Conservation (phyloP, 1,140 invertebrate species). For the Chrysomallon squamiferum region DNA sequence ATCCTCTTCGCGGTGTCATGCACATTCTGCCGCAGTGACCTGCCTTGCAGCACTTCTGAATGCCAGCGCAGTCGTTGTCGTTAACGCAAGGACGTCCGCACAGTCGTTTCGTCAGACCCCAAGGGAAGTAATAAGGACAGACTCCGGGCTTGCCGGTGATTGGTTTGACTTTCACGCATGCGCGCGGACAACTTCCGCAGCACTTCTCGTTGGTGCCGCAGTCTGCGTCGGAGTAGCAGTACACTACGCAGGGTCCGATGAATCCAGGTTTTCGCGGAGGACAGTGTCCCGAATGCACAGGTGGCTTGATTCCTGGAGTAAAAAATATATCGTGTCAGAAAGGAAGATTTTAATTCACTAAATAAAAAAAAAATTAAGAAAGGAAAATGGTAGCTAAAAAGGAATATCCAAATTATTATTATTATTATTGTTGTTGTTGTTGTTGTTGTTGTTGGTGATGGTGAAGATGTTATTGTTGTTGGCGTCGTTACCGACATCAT, state of each 20-base stretch:
- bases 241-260: not conserved
- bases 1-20: too few species aligned
- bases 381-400: not conserved
- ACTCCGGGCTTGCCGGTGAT: not conserved
- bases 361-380: not conserved
- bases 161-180: not conserved
- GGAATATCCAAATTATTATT: too few species aligned
- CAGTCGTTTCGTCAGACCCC: not conserved
- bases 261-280: not conserved
- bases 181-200: not conserved
- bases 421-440: too few species aligned
- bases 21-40: too few species aligned
- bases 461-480: too few species aligned
- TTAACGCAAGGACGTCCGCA: not conserved
- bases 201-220: not conserved
- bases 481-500: too few species aligned
- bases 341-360: not conserved
- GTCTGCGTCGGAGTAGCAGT: not conserved
- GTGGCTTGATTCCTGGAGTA: too few species aligned
- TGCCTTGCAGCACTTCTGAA: not conserved
- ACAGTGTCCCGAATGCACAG: too few species aligned
- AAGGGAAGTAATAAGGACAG: not conserved
- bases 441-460: too few species aligned
- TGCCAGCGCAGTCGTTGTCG: not conserved
- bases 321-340: not conserved